A percentile compares a stretch with the other conserved stretches of the same genome.
phyloP scores from a whole-genome alignment of 64 coral and sea anemone genomes.

The Stichodactyla mertensii region DNA sequence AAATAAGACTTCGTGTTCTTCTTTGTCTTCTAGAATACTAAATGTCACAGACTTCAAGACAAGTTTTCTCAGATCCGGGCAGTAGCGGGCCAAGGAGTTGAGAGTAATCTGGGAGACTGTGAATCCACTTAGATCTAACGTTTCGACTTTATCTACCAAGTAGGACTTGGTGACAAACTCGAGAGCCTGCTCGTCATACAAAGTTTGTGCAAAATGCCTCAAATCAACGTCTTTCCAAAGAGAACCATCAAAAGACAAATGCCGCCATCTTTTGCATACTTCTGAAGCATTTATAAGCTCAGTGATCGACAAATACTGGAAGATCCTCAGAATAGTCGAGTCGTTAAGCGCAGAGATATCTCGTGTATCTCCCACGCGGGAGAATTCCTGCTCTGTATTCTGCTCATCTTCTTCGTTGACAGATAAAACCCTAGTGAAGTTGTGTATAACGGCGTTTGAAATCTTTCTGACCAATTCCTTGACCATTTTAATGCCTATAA shows the following conservation, averaged over 20 bases:
- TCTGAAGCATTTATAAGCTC: constrained; percentile 39
- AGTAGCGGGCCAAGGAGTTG: constrained; percentile 6
- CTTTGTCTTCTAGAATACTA: not conserved
- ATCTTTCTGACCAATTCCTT: constrained; percentile 11
- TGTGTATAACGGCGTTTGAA: not conserved
- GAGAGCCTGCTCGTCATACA: not conserved
- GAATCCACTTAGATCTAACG: constrained; percentile 59
- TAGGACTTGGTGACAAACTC: not conserved
- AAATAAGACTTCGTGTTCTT: not conserved
- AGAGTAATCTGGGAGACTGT: constrained; percentile 12
- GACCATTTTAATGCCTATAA: not conserved
- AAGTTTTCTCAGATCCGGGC: constrained; percentile 23
- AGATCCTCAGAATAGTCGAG: constrained; percentile 41
- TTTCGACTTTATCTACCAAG: constrained; percentile 10
- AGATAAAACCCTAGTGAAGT: constrained; percentile 2
- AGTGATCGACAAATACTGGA: constrained; percentile 28
- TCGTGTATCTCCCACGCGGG: not conserved
- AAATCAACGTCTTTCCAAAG: constrained; percentile 62
- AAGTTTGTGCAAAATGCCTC: constrained; percentile 38
- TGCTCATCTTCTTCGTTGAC: constrained; percentile 5
- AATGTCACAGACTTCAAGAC: constrained; percentile 53
- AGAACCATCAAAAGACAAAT: constrained; percentile 42
- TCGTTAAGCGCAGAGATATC: constrained; percentile 41
- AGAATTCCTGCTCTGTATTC: not conserved
- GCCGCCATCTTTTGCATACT: constrained; percentile 58